Evolutionary conservation across 53 echinoderm and acorn worm genomes (phyloP).

Genomic region (Pentamera pediparva): DNA sequence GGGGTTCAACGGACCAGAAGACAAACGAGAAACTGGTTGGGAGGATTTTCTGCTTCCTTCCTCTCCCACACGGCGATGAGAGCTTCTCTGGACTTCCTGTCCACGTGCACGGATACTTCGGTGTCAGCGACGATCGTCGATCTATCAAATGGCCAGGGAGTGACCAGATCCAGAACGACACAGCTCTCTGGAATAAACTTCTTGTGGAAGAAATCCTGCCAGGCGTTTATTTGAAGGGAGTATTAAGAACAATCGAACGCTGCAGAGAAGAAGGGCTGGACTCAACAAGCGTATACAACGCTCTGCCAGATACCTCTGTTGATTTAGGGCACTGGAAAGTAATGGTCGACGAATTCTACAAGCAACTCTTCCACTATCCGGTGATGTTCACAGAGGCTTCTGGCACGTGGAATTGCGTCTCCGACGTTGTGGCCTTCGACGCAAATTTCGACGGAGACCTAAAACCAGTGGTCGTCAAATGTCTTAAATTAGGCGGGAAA

Average conservation of each 20-base stretch:
- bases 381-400: not conserved
- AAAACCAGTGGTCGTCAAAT: not conserved
- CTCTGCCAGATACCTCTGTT: not conserved
- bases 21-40: not conserved
- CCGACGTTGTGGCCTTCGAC: not conserved
- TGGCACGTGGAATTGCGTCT: not conserved
- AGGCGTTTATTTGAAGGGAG: slow-evolving; percentile 43
- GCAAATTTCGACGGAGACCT: not conserved
- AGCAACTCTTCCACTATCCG: not conserved
- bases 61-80: slow-evolving; percentile 66
- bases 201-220: slow-evolving; percentile 58
- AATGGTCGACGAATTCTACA: not conserved
- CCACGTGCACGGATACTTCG: slow-evolving; percentile 92
- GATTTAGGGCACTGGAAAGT: not conserved
- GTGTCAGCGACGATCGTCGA: slow-evolving; percentile 78
- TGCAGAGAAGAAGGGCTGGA: not conserved
- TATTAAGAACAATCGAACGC: not conserved
- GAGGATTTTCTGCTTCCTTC: slow-evolving; percentile 85
- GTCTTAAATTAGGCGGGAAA: not conserved
- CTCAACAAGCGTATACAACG: not conserved
- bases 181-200: slow-evolving; percentile 73
- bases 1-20: not conserved
- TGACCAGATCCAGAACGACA: slow-evolving; percentile 66
- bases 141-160: slow-evolving; percentile 80
- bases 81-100: slow-evolving; percentile 77